These are phyloP conservation scores for zebrafish (Danio rerio) DNA, from an alignment of 2,113 vertebrate genomes.

Conservation along the genomic window GRCz12tu NC_133198.1:24752001-24752500, in stretches of 20 bases:
- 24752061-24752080: too few species aligned
- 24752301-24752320: neutral
- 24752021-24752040: too few species aligned
- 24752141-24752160: too few species aligned
- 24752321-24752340: neutral
- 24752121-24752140: too few species aligned
- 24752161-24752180: too few species aligned
- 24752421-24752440: slow-evolving; percentile 45
- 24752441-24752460: slow-evolving; percentile 36
- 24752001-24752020: too few species aligned
- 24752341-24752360: neutral
- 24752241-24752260: neutral
- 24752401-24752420: slow-evolving; percentile 34
- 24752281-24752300: neutral
- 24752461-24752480: slow-evolving; percentile 46
- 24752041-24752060: too few species aligned
- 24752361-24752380: slow-evolving; percentile 1
- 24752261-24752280: neutral
- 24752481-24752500: slow-evolving; percentile 41
- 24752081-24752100: too few species aligned
- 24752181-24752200: too few species aligned
- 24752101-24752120: too few species aligned
- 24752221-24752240: neutral
- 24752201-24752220: too few species aligned
- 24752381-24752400: slow-evolving; percentile 18